Evolutionary conservation across 2,797 vertebrate genomes (phyloP), one percentile per base, ranked within the genome.

Genomic region (Peromyscus melanophrys): DNA sequence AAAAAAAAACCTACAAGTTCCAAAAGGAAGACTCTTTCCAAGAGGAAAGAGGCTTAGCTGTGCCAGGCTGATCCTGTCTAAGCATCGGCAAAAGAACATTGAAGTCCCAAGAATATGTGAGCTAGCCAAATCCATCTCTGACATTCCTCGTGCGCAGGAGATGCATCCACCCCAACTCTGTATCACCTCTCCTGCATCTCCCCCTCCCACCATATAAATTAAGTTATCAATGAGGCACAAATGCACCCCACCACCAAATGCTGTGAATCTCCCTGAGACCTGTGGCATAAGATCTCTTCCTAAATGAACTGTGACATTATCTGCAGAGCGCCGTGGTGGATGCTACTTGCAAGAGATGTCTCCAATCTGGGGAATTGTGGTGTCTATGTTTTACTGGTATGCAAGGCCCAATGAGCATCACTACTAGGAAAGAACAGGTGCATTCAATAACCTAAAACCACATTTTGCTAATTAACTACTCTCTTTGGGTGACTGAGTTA

Each of bases 401-500:
- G 69, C 43, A 90, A 73, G 93, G 75, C 55, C 88, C 71, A 90
- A 34, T 83, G 40, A 21, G 55, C n/a, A 52, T 19, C 61, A 49
- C 82, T 17, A 19, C 84, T 69, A 37, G 46, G 89, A 82, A 63
- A 14, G 34, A 92, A 77, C 16, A 19, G n/a, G 86, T 2, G 0
- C 31, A n/a, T 63, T 61, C 76, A 78, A 49, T 84, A 83, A 85
- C 85, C 59, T 73, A 89, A 93, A 96, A 96, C 89, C 49, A 84
- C 83, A 96, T 94, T 61, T 93, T 80, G 65, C 55, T 96, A 94
- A 98, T 97, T 92, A 86, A 73, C 71, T 67, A 67, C 88, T 97
- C 84, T 95, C 90, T 96, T 95, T 83, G 95, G 96, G 94, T 96
- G 93, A 96, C 92, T 83, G 96, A 83, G 84, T 90, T 97, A 89